These are phyloP conservation scores for Odiellus spinosus DNA, from an alignment of 2,888 invertebrate species.

Conservation along the genomic window DNA sequence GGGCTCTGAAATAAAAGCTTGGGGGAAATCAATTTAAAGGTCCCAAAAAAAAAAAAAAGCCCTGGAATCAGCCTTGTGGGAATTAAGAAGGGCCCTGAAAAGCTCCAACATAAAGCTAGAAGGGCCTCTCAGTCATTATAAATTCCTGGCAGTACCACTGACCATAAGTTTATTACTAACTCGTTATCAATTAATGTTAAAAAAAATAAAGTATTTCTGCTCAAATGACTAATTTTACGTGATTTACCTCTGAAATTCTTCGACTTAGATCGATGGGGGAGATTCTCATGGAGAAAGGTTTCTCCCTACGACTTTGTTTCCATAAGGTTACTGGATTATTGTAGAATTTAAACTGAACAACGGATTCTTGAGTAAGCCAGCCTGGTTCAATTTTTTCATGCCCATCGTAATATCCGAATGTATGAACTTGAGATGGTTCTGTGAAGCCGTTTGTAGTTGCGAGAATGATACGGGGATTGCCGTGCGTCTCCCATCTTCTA, in stretches of 20 bases:
- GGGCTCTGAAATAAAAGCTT: too few relatives aligned
- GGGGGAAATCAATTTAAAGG: too few relatives aligned
- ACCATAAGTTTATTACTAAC: background rate
- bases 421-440: background rate
- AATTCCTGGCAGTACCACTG: too few relatives aligned
- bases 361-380: constrained; percentile 68
- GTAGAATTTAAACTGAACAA: constrained; percentile 58
- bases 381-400: constrained; percentile 47
- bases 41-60: too few relatives aligned
- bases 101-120: background rate
- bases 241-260: constrained; percentile 10
- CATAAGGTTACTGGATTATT: constrained; percentile 61
- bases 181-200: too few relatives aligned
- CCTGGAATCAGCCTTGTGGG: too few relatives aligned
- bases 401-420: constrained; percentile 24
- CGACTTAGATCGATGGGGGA: constrained; percentile 50
- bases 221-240: too few relatives aligned
- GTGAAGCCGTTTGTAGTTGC: constrained; percentile 22
- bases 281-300: constrained; percentile 35
- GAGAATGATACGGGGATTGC: constrained; percentile 46
- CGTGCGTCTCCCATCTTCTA: constrained; percentile 63
- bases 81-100: too few relatives aligned
- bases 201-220: too few relatives aligned
- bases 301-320: constrained; percentile 51
- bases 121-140: background rate